These are phyloP conservation scores for Neuroterus valhalla DNA, from an alignment of 1,140 invertebrate genomes.

Conservation along the genomic window DNA sequence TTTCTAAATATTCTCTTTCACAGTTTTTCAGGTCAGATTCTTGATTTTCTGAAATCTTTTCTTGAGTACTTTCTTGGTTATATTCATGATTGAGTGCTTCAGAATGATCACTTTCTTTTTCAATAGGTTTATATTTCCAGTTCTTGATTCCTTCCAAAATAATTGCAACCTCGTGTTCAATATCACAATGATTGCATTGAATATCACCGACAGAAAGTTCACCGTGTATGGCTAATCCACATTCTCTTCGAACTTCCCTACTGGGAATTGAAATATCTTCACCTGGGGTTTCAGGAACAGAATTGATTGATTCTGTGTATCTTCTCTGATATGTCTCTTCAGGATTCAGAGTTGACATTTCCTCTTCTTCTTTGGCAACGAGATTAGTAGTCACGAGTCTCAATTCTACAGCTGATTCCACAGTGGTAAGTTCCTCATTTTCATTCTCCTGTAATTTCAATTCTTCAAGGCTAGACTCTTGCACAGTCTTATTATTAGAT, in stretches of 20 bases:
- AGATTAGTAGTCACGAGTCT: neutral
- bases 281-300: too few relatives aligned
- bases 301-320: too few relatives aligned
- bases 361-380: neutral
- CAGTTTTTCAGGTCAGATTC: neutral
- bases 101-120: neutral
- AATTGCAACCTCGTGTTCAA: constrained; percentile 8
- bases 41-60: neutral
- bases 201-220: neutral
- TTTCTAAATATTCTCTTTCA: constrained; percentile 19
- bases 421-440: neutral
- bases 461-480: neutral
- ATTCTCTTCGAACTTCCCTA: too few relatives aligned
- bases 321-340: too few relatives aligned
- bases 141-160: neutral
- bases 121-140: neutral
- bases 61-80: neutral
- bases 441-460: neutral
- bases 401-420: neutral
- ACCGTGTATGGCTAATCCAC: too few relatives aligned
- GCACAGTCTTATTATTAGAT: neutral
- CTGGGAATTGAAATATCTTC: too few relatives aligned
- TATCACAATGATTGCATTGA: neutral
- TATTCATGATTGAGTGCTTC: neutral
- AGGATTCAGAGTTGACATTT: too few relatives aligned